These are phyloP conservation scores for Poecilia gillii DNA, from an alignment of 2,797 vertebrate genomes.

Conservation along the genomic window DNA sequence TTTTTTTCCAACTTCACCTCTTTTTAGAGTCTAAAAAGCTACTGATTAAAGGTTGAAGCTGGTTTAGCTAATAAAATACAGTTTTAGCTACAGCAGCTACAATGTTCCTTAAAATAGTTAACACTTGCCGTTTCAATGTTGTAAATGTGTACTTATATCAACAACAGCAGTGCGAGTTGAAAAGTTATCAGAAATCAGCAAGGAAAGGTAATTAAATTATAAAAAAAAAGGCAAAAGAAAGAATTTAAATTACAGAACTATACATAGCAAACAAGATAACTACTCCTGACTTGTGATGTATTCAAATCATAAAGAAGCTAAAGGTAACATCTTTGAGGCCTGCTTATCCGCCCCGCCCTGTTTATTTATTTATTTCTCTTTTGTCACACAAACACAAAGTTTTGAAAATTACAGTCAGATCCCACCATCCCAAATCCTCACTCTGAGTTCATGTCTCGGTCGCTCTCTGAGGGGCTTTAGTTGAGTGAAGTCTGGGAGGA, in stretches of 20 bases:
- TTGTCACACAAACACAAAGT: slow-evolving; percentile 61
- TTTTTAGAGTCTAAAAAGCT: background rate
- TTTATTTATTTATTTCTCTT: background rate
- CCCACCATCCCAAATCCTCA: slow-evolving; percentile 43
- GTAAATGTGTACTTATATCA: background rate
- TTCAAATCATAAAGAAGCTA: background rate
- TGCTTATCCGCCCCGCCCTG: background rate
- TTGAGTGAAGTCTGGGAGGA: slow-evolving; percentile 58
- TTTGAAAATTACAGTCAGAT: slow-evolving; percentile 76
- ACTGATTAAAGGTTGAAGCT: background rate
- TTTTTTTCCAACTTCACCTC: background rate
- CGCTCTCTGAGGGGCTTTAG: slow-evolving; percentile 46
- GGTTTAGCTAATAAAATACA: background rate
- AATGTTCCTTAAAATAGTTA: background rate
- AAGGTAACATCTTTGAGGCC: background rate
- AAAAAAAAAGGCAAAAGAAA: background rate
- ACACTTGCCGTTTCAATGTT: background rate
- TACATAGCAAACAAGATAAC: background rate
- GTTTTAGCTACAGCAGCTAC: background rate
- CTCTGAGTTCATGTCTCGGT: slow-evolving; percentile 39
- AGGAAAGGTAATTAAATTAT: background rate
- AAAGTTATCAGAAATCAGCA: background rate
- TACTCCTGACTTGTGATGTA: background rate
- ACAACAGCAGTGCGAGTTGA: background rate
- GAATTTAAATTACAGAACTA: background rate